Evolutionary conservation across 2,888 invertebrate species (phyloP), one percentile per base, ranked within the genome.

Genomic region (Proisotoma minuta): DNA sequence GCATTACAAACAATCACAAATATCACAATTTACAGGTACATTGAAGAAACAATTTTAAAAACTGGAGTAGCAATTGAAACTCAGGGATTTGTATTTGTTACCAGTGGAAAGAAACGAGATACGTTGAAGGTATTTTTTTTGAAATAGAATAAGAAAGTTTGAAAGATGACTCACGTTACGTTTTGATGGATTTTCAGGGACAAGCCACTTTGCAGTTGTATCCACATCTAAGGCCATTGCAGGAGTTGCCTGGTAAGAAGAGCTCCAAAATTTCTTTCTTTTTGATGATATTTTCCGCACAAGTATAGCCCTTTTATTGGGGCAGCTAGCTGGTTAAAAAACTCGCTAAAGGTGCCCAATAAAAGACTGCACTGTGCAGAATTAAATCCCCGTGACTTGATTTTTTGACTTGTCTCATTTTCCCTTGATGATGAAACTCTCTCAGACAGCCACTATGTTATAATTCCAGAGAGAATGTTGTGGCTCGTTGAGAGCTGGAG

Each of bases 21-120:
- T 34, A 24, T 22, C 51, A 58, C 22, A 58, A 56, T 29, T 59
- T 34, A 8, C 73, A 82, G 82, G 82, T 83, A 83, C 73, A 77
- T 83, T 61, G 82, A 82, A 69, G 82, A 83, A 71, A 81, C 82
- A 75, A 80, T 83, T 3, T 81, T 82, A 73, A 79, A 78, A 68
- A 82, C 82, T 24, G 83, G 83, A 15, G 83, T 83, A 56, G 83
- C 83, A n/a, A 83, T 83, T 69, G 83, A 83, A 74, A 83, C 83
- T 1, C 82, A 83, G 72, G 83, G 83, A 1, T 82, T 83, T 72
- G 79, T 80, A 39, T 79, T 83, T 72, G 80, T 83, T 15, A 82
- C 82, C 0, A 81, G 81, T 75, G 83, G 83, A 15, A 77, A 79
- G 61, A 81, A 81, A 71, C 75, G 83, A 65, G 83, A 83, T 74